Evolutionary conservation across 2,888 invertebrate species (phyloP).

Genomic region (Oligia latruncula): DNA sequence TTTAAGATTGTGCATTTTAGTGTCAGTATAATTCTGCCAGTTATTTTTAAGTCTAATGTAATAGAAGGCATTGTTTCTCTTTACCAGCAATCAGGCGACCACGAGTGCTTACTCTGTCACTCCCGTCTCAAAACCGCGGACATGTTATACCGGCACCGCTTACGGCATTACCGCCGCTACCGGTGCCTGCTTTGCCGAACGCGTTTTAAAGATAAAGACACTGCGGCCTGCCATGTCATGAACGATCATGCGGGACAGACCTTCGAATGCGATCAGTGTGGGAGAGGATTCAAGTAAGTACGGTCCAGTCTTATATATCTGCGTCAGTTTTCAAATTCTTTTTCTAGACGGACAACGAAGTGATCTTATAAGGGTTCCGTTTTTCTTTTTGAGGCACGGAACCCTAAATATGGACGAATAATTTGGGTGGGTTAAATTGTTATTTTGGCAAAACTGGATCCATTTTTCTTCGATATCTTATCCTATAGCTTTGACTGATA

Average conservation of each 20-base stretch:
- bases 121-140: conserved; percentile 66
- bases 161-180: conserved; percentile 77
- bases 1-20: background rate
- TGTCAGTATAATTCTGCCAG: background rate
- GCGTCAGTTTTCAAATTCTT: background rate
- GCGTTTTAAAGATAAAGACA: conserved; percentile 73
- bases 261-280: conserved; percentile 71
- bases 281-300: conserved; percentile 72
- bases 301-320: background rate
- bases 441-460: too few species aligned
- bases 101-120: conserved; percentile 73
- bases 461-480: too few species aligned
- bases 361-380: too few species aligned
- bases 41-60: background rate
- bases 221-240: conserved; percentile 76
- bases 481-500: background rate
- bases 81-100: conserved; percentile 65
- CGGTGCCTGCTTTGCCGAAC: conserved; percentile 71
- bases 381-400: too few species aligned
- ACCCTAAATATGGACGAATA: background rate
- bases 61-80: background rate
- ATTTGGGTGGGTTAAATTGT: background rate
- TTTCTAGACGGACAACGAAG: too few species aligned
- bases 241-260: conserved; percentile 67
- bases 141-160: conserved; percentile 72